A percentile compares a stretch with the other conserved stretches of the same genome.
Evolutionary conservation across 2,113 vertebrate species (phyloP).

Genomic region (Pterocles orientalis): DNA sequence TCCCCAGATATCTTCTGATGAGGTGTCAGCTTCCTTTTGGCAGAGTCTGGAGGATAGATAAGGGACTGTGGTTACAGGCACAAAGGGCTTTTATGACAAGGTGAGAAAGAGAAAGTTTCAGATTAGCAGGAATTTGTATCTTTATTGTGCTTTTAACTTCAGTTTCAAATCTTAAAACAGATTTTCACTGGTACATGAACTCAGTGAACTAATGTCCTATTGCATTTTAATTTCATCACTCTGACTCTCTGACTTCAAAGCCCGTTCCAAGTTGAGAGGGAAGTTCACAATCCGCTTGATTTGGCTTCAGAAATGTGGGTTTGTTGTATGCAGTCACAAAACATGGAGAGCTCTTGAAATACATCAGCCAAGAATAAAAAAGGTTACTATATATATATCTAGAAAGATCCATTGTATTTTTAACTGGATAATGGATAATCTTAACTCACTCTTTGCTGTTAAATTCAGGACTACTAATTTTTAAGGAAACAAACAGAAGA

Average conservation of each 20-base stretch:
- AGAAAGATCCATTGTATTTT: neutral
- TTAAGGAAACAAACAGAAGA: neutral
- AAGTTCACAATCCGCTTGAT: neutral
- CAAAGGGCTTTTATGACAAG: slow-evolving; percentile 69
- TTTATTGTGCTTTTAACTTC: slow-evolving; percentile 69
- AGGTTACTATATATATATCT: neutral
- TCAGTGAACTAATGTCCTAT: slow-evolving; percentile 41
- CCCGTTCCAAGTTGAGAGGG: neutral
- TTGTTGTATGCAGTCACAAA: neutral
- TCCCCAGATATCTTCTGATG: slow-evolving; percentile 65
- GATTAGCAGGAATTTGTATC: slow-evolving; percentile 65
- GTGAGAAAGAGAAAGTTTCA: slow-evolving; percentile 67
- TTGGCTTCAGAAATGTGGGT: neutral
- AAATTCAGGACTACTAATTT: neutral
- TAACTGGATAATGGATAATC: neutral
- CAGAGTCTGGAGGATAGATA: slow-evolving; percentile 54
- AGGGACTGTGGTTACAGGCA: slow-evolving; percentile 51
- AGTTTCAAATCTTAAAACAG: slow-evolving; percentile 49
- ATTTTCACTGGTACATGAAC: slow-evolving; percentile 48
- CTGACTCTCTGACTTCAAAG: slow-evolving; percentile 31
- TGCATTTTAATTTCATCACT: slow-evolving; percentile 48
- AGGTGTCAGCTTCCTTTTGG: slow-evolving; percentile 70
- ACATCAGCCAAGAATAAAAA: neutral
- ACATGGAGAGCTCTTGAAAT: neutral
- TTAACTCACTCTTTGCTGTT: neutral